Base-by-base conservation (phyloP, 2,888 invertebrate genomes). In the Dryobota labecula region DNA sequence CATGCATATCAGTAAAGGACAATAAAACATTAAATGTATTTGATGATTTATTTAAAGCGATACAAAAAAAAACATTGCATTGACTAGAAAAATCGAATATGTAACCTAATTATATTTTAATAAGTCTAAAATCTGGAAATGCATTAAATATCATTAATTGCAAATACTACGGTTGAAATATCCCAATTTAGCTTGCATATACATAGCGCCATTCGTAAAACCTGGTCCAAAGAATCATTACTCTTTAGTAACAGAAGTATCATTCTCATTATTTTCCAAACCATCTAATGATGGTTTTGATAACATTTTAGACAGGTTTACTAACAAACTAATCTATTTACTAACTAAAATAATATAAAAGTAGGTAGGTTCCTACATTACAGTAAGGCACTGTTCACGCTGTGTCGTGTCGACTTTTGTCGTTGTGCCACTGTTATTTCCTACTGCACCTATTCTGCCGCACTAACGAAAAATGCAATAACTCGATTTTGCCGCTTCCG, bases 61-160 rank as follows among this genome's bases (percentile, higher is more conserved):
- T 95, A 95, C 89, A 94, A 89, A 80, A 80, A 80, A 76, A 93
- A 92, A 92, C 88, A 91, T 93, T 93, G 93, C 93, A 91, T 91
- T 96, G 95, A 96, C 95, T 96, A 96, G 95, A 96, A 92, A 89
- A 94, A 94, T 91, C 90, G 84, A 91, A 92, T 91, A 87, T 78
- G 87, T 88, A 89, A 88, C 86, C 88, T 90, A 89, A 83, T 86
- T 90, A 90, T 87, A 85, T 84, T 72, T 86, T 65, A 84, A 85
- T 80, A 85, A 83, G 84, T 84, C 78, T 80, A 77, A 82, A 86
- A 80, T 84, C 82, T 87, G 87, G 87, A 90, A 92, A 91, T 91
- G 89, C 88, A 88, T 78, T 73, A 70, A 18, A 80, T 75, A 80
- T 82, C 53, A 78, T 41, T 70, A 84, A 78, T 71, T 76, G 70